A percentile compares a stretch with the other conserved stretches of the same genome.
phyloP scores from a whole-genome alignment of 92 coral and sea anemone species.

The Epizoanthus scotinus region DNA sequence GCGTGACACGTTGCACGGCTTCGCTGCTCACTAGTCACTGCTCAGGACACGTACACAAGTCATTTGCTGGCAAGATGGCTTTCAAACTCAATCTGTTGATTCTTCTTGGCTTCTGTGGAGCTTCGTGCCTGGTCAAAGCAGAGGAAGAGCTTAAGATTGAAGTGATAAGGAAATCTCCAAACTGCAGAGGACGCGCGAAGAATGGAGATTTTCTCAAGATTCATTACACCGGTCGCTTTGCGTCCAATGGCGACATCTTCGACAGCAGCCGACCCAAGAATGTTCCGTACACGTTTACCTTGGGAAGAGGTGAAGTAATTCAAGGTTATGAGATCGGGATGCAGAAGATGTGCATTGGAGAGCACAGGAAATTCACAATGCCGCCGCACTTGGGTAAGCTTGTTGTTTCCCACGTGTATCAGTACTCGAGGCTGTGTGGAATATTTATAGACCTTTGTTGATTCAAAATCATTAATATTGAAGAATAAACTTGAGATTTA shows the following conservation, averaged over 20 bases:
- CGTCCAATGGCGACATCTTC: slow-evolving; percentile 30
- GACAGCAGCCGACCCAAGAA: slow-evolving; percentile 35
- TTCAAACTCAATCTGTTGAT: not conserved
- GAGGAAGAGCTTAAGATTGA: slow-evolving; percentile 28
- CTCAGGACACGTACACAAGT: not conserved
- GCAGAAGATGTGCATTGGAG: slow-evolving; percentile 46
- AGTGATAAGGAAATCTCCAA: slow-evolving; percentile 3
- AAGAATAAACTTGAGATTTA: too few species aligned
- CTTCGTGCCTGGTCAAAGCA: not conserved
- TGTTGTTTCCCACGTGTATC: slow-evolving; percentile 2
- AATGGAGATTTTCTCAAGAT: slow-evolving; percentile 35
- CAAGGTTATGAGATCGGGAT: slow-evolving; percentile 40
- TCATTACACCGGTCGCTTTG: slow-evolving; percentile 42
- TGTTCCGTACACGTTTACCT: slow-evolving; percentile 35
- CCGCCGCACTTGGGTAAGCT: slow-evolving; percentile 45
- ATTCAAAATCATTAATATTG: not conserved
- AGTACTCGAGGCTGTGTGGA: too few species aligned
- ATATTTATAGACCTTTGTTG: too few species aligned
- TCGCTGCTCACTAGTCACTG: too few species aligned
- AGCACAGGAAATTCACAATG: slow-evolving; percentile 28
- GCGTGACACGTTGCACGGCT: slow-evolving; percentile 20
- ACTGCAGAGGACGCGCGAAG: slow-evolving; percentile 28
- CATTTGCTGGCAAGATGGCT: slow-evolving; percentile 5
- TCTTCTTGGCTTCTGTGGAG: not conserved
- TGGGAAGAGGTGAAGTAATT: slow-evolving; percentile 35